These are phyloP conservation scores for Microctenopoma steveboyesi DNA, from an alignment of 2,797 vertebrate genomes.

Conservation along the genomic window DNA sequence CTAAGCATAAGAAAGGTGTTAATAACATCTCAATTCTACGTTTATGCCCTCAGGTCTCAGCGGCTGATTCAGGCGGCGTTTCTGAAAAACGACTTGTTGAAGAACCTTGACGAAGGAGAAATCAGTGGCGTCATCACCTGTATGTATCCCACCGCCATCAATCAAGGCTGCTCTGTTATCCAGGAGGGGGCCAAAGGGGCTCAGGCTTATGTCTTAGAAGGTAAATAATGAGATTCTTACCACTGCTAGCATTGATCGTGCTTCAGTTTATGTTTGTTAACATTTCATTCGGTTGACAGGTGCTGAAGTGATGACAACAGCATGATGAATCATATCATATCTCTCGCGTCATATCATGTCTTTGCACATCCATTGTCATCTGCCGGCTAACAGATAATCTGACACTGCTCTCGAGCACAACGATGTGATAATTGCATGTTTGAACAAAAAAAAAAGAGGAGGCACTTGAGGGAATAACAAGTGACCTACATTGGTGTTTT, in stretches of 20 bases:
- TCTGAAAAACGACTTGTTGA: constrained; percentile 81
- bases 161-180: constrained; percentile 76
- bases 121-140: constrained; percentile 75
- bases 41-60: constrained; percentile 70
- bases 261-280: constrained; percentile 13
- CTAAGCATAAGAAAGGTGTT: background rate
- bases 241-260: constrained; percentile 27
- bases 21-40: constrained; percentile 14
- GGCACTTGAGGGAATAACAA: constrained; percentile 23
- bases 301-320: background rate
- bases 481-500: constrained; percentile 22
- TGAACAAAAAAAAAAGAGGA: constrained; percentile 8
- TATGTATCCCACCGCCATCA: constrained; percentile 70
- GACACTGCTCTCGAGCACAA: constrained; percentile 16
- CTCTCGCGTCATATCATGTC: background rate
- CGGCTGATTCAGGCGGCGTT: constrained; percentile 76
- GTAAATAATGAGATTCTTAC: constrained; percentile 60
- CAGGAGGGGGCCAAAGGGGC: constrained; percentile 79
- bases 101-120: constrained; percentile 78
- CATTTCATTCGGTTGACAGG: constrained; percentile 26
- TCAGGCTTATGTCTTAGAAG: constrained; percentile 83
- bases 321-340: constrained; percentile 12
- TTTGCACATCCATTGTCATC: constrained; percentile 5
- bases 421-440: constrained; percentile 23
- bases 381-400: constrained; percentile 18